Percentiles rank a stretch among this genome's conserved stretches.
phyloP scores from a whole-genome alignment of 1,140 invertebrate species.

The Cotesia chilonis region DNA sequence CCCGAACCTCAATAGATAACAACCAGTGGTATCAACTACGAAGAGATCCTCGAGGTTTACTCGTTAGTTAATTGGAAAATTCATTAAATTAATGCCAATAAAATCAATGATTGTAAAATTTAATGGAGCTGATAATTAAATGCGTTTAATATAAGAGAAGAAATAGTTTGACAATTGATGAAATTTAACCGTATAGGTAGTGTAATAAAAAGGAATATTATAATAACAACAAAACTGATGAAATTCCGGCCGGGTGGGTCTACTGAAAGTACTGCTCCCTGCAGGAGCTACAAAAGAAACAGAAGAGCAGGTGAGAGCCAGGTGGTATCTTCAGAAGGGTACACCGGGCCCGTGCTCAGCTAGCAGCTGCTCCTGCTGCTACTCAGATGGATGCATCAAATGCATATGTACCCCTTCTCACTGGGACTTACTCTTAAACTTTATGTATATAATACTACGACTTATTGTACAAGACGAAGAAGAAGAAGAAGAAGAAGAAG shows the following conservation, averaged over 20 bases:
- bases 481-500: not conserved
- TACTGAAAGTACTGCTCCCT: conserved; percentile 1
- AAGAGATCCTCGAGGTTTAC: conserved; percentile 36
- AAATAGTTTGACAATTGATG: no score
- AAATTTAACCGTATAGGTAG: no score
- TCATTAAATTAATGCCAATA: not conserved
- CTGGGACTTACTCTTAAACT: conserved; percentile 1
- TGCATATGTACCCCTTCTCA: conserved; percentile 39
- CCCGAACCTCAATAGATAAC: conserved; percentile 55
- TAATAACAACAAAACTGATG: not conserved
- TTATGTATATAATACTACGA: not conserved
- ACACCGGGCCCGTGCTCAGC: conserved; percentile 52
- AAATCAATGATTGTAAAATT: no score
- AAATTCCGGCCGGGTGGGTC: conserved; percentile 45
- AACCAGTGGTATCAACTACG: conserved; percentile 48
- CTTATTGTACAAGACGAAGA: conserved; percentile 7
- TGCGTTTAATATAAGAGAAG: no score
- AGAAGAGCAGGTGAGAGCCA: conserved; percentile 41
- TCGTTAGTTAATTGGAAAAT: conserved; percentile 7
- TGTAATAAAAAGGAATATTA: conserved; percentile 19
- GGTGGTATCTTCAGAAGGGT: conserved; percentile 47
- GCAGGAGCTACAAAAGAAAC: conserved; percentile 22
- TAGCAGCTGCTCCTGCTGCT: conserved; percentile 55
- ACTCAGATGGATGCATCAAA: conserved; percentile 18
- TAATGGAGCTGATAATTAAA: not conserved